A percentile compares a stretch with the other conserved stretches of the same genome.
Evolutionary conservation across 2,113 vertebrate species (phyloP).

Genomic region (Agapornis roseicollis): DNA sequence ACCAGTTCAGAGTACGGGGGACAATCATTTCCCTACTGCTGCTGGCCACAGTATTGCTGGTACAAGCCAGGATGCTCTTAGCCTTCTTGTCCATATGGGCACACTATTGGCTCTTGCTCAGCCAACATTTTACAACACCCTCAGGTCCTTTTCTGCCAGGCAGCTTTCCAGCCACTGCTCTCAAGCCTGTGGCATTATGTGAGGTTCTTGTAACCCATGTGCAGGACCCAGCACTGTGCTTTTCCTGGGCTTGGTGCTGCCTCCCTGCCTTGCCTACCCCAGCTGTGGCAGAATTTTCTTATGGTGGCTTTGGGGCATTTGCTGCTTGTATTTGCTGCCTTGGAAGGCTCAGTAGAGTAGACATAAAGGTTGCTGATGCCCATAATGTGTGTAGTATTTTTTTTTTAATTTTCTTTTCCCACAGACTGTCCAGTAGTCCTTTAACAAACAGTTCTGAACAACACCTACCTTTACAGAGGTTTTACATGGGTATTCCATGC

Average conservation of each 20-base stretch:
- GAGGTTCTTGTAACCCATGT: not conserved
- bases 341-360: not conserved
- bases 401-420: not conserved
- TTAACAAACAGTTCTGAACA: not conserved
- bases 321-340: not conserved
- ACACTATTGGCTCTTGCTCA: not conserved
- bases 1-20: not conserved
- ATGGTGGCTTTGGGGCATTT: not conserved
- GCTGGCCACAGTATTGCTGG: not conserved
- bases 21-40: not conserved
- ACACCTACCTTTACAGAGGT: not conserved
- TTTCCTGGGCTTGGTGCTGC: not conserved
- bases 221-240: not conserved
- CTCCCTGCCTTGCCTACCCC: not conserved
- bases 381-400: not conserved
- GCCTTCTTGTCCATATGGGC: not conserved
- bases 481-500: not conserved
- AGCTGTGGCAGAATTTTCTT: not conserved
- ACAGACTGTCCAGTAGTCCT: not conserved
- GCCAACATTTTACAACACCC: not conserved
- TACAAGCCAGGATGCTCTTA: not conserved
- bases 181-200: not conserved
- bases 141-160: not conserved
- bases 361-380: not conserved
- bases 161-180: not conserved